Percentiles rank a stretch among this genome's conserved stretches.
Conservation (phyloP, 2,888 invertebrate species). For the Nowickia ferox region DNA sequence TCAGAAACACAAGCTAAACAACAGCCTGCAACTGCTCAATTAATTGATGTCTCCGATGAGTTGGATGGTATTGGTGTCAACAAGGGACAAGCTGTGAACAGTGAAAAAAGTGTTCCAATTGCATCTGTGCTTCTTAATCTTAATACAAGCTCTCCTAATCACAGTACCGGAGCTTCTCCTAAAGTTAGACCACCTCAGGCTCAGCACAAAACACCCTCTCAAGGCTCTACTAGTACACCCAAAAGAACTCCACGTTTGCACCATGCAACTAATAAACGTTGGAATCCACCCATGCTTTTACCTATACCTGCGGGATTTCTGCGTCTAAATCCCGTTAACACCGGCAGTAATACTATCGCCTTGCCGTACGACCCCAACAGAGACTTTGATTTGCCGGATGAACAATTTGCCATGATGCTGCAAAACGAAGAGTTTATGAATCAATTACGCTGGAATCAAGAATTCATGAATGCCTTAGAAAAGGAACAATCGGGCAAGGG, state of each 20-base stretch:
- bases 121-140: constrained; percentile 78
- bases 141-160: constrained; percentile 82
- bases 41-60: constrained; percentile 78
- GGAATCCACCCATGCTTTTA: constrained; percentile 91
- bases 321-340: constrained; percentile 81
- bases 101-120: constrained; percentile 70
- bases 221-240: constrained; percentile 57
- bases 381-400: constrained; percentile 90
- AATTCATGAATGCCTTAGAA: constrained; percentile 92
- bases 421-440: constrained; percentile 96
- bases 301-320: constrained; percentile 91
- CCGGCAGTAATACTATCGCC: constrained; percentile 65
- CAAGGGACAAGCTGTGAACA: constrained; percentile 16
- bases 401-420: constrained; percentile 92
- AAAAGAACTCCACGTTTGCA: constrained; percentile 72
- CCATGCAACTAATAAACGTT: constrained; percentile 83
- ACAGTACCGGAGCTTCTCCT: constrained; percentile 76
- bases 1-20: constrained; percentile 34
- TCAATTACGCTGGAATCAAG: constrained; percentile 92
- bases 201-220: constrained; percentile 52
- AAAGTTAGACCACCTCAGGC: constrained; percentile 69
- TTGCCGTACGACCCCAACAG: constrained; percentile 74
- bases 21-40: constrained; percentile 72
- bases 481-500: constrained; percentile 86
- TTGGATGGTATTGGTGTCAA: constrained; percentile 72